Evolutionary conservation across 2,888 invertebrate species (phyloP).

Genomic region (Aproaerema taeniolella): DNA sequence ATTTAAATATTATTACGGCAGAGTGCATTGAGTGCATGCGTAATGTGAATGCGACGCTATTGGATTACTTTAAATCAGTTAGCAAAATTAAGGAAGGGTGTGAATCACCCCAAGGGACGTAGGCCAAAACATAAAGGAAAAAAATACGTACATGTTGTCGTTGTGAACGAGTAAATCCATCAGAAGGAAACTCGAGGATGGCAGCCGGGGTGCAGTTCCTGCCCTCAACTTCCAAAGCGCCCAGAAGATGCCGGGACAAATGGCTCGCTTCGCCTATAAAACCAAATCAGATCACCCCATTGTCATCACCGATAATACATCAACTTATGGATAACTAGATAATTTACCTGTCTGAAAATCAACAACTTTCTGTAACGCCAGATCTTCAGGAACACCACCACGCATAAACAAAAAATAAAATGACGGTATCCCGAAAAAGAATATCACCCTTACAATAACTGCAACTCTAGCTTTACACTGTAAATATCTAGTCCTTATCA

Average conservation of each 20-base stretch:
- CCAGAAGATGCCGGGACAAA: constrained; percentile 40
- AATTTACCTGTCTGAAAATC: background rate
- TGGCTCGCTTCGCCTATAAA: background rate
- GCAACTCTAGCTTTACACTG: constrained; percentile 44
- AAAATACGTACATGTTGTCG: constrained; percentile 72
- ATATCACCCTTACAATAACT: constrained; percentile 42
- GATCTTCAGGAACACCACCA: background rate
- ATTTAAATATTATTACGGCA: no score
- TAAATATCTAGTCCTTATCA: constrained; percentile 58
- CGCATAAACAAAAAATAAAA: constrained; percentile 38
- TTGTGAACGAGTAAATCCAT: constrained; percentile 82
- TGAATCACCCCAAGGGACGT: no score
- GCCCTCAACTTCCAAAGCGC: constrained; percentile 28
- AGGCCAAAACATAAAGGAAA: no score
- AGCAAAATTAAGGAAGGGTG: no score
- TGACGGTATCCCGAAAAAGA: constrained; percentile 51
- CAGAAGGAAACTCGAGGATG: constrained; percentile 87
- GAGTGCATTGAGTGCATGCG: no score
- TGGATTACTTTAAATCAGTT: no score
- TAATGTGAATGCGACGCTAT: no score
- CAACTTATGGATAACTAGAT: no score
- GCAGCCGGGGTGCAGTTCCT: constrained; percentile 84
- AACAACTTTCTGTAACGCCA: background rate
- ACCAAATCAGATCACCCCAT: no score
- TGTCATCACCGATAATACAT: background rate